Evolutionary conservation across 1,140 invertebrate genomes (phyloP).

Genomic region (Papilio helenus): DNA sequence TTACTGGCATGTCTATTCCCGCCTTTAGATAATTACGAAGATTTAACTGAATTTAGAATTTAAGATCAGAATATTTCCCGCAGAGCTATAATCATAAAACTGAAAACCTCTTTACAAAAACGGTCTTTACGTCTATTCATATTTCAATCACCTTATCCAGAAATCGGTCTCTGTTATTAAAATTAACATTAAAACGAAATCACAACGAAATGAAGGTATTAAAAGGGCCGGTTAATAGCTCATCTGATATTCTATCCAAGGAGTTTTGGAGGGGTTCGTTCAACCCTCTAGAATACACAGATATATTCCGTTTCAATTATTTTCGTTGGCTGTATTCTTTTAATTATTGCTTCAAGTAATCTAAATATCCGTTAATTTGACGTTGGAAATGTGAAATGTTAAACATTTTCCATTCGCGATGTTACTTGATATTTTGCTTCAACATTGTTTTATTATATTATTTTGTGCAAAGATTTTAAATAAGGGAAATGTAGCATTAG

Average conservation of each 20-base stretch:
- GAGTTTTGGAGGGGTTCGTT: background rate
- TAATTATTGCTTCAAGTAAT: slow-evolving; percentile 35
- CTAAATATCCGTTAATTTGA: slow-evolving; percentile 11
- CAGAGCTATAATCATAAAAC: background rate
- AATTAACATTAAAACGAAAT: slow-evolving; percentile 42
- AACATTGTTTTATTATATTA: too few species aligned
- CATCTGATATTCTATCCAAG: slow-evolving; percentile 42
- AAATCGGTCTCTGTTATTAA: slow-evolving; percentile 33
- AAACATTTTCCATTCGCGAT: slow-evolving; percentile 1
- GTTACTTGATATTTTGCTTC: background rate
- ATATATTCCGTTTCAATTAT: slow-evolving; percentile 41
- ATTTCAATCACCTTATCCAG: background rate
- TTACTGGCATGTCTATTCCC: too few species aligned
- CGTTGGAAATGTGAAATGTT: slow-evolving; percentile 4
- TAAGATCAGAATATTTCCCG: background rate
- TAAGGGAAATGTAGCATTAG: too few species aligned
- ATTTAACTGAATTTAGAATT: background rate
- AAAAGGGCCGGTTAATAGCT: slow-evolving; percentile 42
- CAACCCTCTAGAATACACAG: slow-evolving; percentile 3
- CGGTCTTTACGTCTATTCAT: background rate
- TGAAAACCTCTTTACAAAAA: background rate
- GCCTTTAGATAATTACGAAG: background rate
- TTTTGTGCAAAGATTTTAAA: background rate
- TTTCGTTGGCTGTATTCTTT: slow-evolving; percentile 35
- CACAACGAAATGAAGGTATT: slow-evolving; percentile 39